phyloP scores from a whole-genome alignment of 2,888 invertebrate species.

The Globia sparganii region DNA sequence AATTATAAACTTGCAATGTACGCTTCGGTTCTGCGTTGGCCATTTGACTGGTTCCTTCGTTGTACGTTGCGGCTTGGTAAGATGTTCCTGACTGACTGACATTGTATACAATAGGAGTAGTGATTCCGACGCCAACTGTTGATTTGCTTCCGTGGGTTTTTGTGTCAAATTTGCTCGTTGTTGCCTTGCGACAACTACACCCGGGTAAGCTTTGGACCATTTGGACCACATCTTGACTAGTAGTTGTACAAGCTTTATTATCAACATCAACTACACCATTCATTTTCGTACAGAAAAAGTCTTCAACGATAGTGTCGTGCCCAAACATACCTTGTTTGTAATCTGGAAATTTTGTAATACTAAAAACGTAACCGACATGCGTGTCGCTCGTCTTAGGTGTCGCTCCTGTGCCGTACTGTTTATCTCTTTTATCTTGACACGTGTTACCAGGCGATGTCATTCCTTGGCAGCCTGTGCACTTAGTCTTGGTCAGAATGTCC shows the following conservation, averaged over 20 bases:
- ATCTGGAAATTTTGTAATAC: slow-evolving; percentile 72
- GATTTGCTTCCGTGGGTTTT: slow-evolving; percentile 54
- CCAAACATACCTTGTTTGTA: slow-evolving; percentile 74
- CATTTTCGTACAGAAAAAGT: slow-evolving; percentile 64
- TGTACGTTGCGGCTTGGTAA: neutral
- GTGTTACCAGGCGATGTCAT: slow-evolving; percentile 74
- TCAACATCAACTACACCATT: slow-evolving; percentile 48
- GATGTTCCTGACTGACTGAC: neutral
- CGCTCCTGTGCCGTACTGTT: slow-evolving; percentile 74
- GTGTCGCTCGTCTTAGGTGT: slow-evolving; percentile 70
- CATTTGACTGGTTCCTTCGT: neutral
- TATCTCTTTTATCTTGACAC: slow-evolving; percentile 78
- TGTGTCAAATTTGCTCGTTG: slow-evolving; percentile 56
- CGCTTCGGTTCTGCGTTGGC: slow-evolving; percentile 1
- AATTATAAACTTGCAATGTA: slow-evolving; percentile 71
- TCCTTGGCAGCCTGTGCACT: slow-evolving; percentile 81
- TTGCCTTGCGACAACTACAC: slow-evolving; percentile 67
- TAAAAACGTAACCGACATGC: slow-evolving; percentile 76
- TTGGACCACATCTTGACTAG: slow-evolving; percentile 41
- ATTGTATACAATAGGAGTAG: slow-evolving; percentile 47
- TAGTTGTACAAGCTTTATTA: slow-evolving; percentile 28
- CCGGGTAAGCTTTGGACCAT: slow-evolving; percentile 46
- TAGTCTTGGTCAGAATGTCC: slow-evolving; percentile 46
- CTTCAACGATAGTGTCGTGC: slow-evolving; percentile 74
- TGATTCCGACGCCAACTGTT: slow-evolving; percentile 63